Percentiles rank a stretch among this genome's conserved stretches.
These are phyloP conservation scores for Odontamblyopus rebecca DNA, from an alignment of 2,797 vertebrate genomes.

Conservation along the genomic window DNA sequence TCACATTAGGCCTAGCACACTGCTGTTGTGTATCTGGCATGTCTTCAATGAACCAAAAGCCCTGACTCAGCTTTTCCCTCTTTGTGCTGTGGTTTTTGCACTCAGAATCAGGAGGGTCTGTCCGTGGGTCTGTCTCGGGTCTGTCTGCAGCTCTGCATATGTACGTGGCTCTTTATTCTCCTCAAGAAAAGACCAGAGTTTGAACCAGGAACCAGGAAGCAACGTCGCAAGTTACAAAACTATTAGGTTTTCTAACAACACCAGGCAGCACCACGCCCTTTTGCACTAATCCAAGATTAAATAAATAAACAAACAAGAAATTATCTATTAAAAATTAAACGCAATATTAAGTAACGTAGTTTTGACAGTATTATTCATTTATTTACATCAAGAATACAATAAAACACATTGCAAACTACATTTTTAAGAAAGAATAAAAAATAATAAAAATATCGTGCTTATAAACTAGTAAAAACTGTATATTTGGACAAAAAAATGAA, in stretches of 20 bases:
- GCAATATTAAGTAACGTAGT: too few species aligned
- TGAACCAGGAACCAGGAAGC: constrained; percentile 40
- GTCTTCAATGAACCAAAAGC: constrained; percentile 4
- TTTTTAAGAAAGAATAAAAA: neutral
- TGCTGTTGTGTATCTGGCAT: constrained; percentile 1
- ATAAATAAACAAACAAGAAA: neutral
- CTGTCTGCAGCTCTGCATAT: too few species aligned
- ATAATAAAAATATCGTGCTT: neutral
- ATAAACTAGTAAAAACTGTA: neutral
- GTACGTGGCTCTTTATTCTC: constrained; percentile 38
- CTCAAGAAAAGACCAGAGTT: neutral
- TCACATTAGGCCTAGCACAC: neutral
- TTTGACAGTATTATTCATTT: neutral
- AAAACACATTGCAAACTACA: neutral
- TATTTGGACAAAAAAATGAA: neutral
- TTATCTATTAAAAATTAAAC: neutral
- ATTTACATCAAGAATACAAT: neutral
- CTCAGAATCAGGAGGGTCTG: neutral
- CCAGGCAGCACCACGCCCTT: constrained; percentile 49
- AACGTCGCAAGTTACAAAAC: neutral
- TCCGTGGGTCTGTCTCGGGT: neutral
- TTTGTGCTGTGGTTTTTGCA: constrained; percentile 1
- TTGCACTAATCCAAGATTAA: neutral
- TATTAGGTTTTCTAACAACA: constrained; percentile 6
- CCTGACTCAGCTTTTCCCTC: constrained; percentile 44